Base-by-base conservation (phyloP, 2,888 invertebrate genomes). In the Cecidostiba fungosa region DNA sequence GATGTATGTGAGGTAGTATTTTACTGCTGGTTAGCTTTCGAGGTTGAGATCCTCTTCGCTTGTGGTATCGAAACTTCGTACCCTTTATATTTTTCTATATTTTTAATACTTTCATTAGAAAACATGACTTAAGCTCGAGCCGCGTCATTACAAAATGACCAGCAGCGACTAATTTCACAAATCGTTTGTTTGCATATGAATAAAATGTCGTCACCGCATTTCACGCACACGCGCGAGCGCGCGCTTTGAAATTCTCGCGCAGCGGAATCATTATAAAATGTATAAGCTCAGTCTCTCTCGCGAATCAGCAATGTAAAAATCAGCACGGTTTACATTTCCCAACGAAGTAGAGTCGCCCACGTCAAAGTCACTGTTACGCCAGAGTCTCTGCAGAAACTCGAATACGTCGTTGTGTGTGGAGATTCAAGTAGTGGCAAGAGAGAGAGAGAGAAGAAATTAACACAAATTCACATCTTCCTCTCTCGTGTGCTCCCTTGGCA, bases 401-500 rank as follows among this genome's bases (percentile, higher is more conserved):
- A 80, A 79, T 70, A 70, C 23, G 47, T 23, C 26, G 23, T 23
- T 19, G 36, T 16, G 3, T 50, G 50, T 1, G 19, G 39, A 29
- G 76, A 79, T 79, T 85, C 62, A 80, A 82, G 73, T 73, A 66
- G 74, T n/a, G 8, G 19, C 50, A 19, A 3, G 3, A 3, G 6
- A 23, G 54, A 5, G 54, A 8, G 77, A 77, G 78, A 77, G 74
- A 78, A 84, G 83, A 77, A 86, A 86, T 86, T 86, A 86, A 86
- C 81, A 74, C 84, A 84, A 86, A 86, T 86, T 86, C 84, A 84
- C 84, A 84, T 85, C 85, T 80, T 85, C 80, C 80, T 86, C 79
- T 78, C 59, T 43, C 39, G 39, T 16, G 23, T 23, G 36, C 77
- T 59, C 77, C 39, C 62, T 47, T 54, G 47, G 26, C 26, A 16